Evolutionary conservation across 2,113 vertebrate species (phyloP), one percentile per base, ranked within the genome.

Genomic region (Henicopernis longicauda): DNA sequence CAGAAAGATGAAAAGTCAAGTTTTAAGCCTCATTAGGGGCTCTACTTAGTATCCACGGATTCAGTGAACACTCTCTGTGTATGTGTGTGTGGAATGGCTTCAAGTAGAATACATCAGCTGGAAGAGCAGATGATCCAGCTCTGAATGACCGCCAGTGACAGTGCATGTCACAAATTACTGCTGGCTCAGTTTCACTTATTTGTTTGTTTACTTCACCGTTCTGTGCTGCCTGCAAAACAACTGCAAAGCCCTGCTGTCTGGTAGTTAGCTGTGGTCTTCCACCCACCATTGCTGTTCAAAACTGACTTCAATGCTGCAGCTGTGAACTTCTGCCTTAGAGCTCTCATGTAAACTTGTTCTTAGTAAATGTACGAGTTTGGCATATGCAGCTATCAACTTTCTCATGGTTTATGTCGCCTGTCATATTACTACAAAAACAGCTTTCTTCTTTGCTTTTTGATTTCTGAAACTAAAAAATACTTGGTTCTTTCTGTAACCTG

Each of bases 81-180:
- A 3, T 38, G 57, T n/a, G 58, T 49, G 57, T 2, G 6, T 88
- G 94, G 86, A 96, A 21, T 0, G 4, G 90, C 94, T 94, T 97
- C 63, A 49, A 91, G 70, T 79, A 44, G 90, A 91, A 88, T 40
- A 13, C 54, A 82, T 94, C 67, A 94, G 13, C 73, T 97, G 67
- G 54, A 95, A 90, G 95, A 94, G 86, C 79, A 70, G 93, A 88
- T 90, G 86, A 93, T 94, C 63, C 67, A 61, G 77, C 61, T 89
- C 67, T 86, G 88, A 97, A 54, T 97, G 97, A 94, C 95, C 95
- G 96, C 79, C 90, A 87, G 89, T 83, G 95, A 85, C 84, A 71
- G 92, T 20, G 86, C 92, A 50, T 38, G 13, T 96, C 94, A 92
- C 72, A 91, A 82, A 90, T 95, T 67, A 86, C 91, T 97, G 89